Conservation (phyloP, 2,888 invertebrate genomes). For the Thymelicus acteon region DNA sequence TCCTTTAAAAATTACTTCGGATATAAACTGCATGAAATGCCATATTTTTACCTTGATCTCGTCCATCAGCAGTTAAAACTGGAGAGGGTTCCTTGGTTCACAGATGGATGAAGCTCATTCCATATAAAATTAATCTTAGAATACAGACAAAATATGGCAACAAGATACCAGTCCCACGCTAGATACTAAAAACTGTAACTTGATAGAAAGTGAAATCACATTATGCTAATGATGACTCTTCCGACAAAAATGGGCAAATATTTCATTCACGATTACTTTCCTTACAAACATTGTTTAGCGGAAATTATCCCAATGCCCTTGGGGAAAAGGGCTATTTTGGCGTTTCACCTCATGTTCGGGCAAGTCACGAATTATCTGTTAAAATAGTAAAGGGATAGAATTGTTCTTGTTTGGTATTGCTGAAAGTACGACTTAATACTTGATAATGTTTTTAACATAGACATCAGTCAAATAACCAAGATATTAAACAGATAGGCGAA, state of each 20-base stretch:
- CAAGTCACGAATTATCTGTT: conserved; percentile 35
- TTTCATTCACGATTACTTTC: conserved; percentile 40
- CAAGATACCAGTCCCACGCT: conserved; percentile 22
- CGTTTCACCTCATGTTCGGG: neutral
- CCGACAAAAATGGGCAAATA: conserved; percentile 40
- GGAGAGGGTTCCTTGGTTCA: too few relatives aligned
- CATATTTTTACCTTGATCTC: too few relatives aligned
- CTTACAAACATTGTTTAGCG: conserved; percentile 17
- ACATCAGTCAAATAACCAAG: neutral
- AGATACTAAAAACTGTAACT: conserved; percentile 36
- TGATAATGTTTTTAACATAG: neutral
- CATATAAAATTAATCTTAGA: neutral
- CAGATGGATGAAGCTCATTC: neutral
- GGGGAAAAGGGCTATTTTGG: conserved; percentile 19
- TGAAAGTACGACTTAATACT: conserved; percentile 27
- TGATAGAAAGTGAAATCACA: conserved; percentile 41
- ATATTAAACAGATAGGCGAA: neutral
- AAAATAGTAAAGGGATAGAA: conserved; percentile 28
- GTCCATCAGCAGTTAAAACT: too few relatives aligned
- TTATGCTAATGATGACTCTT: conserved; percentile 42
- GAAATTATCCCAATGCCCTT: conserved; percentile 22
- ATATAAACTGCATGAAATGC: too few relatives aligned
- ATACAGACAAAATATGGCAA: conserved; percentile 11
- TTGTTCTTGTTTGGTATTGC: conserved; percentile 27
- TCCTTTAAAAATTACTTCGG: too few relatives aligned